Conservation (phyloP, 2,113 vertebrate species). For the Lycaon pictus region DNA sequence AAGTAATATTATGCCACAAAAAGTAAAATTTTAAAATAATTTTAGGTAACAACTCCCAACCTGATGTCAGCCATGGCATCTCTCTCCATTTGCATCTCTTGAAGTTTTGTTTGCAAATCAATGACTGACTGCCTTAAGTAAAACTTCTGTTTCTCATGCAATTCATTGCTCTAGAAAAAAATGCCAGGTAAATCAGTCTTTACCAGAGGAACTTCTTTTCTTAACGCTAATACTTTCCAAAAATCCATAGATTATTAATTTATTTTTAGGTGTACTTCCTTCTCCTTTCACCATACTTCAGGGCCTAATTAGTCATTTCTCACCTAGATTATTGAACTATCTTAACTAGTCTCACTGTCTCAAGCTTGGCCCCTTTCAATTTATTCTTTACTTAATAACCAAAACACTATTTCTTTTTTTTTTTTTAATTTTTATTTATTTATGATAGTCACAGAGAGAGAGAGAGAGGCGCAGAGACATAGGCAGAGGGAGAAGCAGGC, state of each 20-base stretch:
- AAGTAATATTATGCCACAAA: conserved; percentile 5
- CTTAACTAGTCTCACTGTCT: neutral
- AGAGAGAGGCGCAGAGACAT: too few relatives aligned
- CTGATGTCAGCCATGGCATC: conserved; percentile 87
- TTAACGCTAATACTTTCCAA: conserved; percentile 5
- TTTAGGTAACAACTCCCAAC: conserved; percentile 75
- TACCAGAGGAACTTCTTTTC: neutral
- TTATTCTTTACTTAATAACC: neutral
- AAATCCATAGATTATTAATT: neutral
- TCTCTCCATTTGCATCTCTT: conserved; percentile 87
- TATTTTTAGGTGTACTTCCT: conserved; percentile 6
- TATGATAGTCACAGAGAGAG: too few relatives aligned
- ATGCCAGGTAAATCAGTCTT: conserved; percentile 58
- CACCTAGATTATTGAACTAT: neutral
- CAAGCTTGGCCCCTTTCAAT: neutral
- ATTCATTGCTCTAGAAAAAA: conserved; percentile 81
- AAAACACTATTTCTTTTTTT: neutral
- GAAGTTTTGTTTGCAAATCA: conserved; percentile 87
- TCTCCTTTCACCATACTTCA: neutral
- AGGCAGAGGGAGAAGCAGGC: too few relatives aligned
- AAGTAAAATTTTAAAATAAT: neutral
- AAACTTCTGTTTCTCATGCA: conserved; percentile 84
- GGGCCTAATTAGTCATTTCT: conserved; percentile 11
- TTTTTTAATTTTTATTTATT: too few relatives aligned
- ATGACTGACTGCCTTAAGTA: conserved; percentile 80